Percentiles rank a stretch among this genome's conserved stretches.
Evolutionary conservation across 2,888 invertebrate species (phyloP).

Genomic region (Cephalotes varians): DNA sequence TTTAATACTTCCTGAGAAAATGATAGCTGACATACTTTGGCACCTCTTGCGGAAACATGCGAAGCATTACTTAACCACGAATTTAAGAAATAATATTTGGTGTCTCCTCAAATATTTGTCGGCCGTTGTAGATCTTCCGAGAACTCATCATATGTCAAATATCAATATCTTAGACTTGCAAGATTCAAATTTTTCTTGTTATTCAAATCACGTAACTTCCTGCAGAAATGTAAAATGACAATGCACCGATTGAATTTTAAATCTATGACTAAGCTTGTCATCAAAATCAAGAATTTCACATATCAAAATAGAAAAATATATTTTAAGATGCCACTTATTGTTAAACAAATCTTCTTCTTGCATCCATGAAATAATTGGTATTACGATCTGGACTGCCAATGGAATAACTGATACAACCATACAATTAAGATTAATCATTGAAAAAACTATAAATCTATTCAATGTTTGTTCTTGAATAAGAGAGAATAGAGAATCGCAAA

Average conservation of each 20-base stretch:
- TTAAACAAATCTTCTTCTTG: neutral
- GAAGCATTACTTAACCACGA: slow-evolving; percentile 56
- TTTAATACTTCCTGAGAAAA: slow-evolving; percentile 44
- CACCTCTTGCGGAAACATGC: slow-evolving; percentile 59
- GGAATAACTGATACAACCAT: neutral
- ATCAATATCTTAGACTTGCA: slow-evolving; percentile 43
- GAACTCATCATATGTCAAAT: slow-evolving; percentile 53
- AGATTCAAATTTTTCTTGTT: slow-evolving; percentile 24
- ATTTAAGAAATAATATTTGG: slow-evolving; percentile 71
- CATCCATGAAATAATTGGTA: neutral
- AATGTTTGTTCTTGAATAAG: neutral
- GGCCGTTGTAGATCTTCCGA: slow-evolving; percentile 53
- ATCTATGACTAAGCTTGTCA: neutral
- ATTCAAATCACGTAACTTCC: slow-evolving; percentile 30
- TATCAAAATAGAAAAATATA: neutral
- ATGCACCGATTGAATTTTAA: neutral
- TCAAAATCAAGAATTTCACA: neutral
- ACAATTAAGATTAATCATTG: neutral
- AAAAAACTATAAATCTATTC: neutral
- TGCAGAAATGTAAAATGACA: neutral
- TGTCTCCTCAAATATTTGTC: slow-evolving; percentile 65
- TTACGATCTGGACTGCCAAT: no score
- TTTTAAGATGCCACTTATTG: neutral
- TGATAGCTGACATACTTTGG: slow-evolving; percentile 58
- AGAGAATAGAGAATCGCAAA: neutral